phyloP scores from a whole-genome alignment of 1,140 invertebrate species.

The Drosophila sturtevanti region DNA sequence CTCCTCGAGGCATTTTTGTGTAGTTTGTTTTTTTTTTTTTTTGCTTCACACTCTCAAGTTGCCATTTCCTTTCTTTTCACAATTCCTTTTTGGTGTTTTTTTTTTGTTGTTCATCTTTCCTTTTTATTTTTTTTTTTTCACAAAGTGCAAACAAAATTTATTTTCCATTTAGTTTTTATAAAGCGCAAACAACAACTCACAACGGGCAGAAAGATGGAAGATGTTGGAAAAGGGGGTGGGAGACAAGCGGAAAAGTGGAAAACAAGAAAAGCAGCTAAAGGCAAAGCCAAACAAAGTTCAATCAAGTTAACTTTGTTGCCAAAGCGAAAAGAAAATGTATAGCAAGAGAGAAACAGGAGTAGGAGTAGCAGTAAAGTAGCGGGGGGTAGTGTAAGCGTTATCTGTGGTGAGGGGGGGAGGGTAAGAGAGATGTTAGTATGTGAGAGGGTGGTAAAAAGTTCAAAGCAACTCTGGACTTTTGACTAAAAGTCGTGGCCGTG shows the following conservation, averaged over 20 bases:
- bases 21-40: conserved; percentile 51
- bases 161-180: conserved; percentile 79
- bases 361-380: neutral
- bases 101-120: conserved; percentile 24
- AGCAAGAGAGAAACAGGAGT: conserved; percentile 14
- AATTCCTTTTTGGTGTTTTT: conserved; percentile 14
- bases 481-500: conserved; percentile 72
- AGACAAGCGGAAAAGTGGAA: conserved; percentile 29
- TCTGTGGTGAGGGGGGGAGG: neutral
- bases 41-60: conserved; percentile 74
- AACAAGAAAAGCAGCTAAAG: conserved; percentile 71
- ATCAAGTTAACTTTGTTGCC: conserved; percentile 80
- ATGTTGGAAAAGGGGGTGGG: conserved; percentile 32
- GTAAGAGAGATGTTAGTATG: too few species aligned
- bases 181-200: conserved; percentile 65
- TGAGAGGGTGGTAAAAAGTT: conserved; percentile 43
- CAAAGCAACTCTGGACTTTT: conserved; percentile 70
- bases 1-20: conserved; percentile 31
- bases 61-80: conserved; percentile 57
- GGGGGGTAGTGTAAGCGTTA: neutral
- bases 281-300: conserved; percentile 81
- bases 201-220: conserved; percentile 35
- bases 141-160: conserved; percentile 80
- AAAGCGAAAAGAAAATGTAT: conserved; percentile 49
- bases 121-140: conserved; percentile 31